These are phyloP conservation scores for Dasysyrphus tricinctus DNA, from an alignment of 2,888 invertebrate species.

Conservation along the genomic window DNA sequence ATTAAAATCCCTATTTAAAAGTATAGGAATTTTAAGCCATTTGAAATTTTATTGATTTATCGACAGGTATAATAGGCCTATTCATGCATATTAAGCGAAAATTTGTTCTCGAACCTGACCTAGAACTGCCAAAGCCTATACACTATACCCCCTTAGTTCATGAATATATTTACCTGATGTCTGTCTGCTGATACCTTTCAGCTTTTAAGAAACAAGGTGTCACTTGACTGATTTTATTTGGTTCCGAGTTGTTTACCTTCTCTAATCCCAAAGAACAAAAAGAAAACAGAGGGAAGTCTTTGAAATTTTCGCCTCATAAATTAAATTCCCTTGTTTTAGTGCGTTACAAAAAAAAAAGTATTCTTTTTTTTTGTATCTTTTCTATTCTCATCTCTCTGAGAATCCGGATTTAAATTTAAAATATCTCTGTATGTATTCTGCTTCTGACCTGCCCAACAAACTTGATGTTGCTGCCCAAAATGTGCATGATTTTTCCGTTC, in stretches of 20 bases:
- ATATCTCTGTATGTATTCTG: conserved; percentile 54
- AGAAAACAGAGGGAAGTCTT: conserved; percentile 13
- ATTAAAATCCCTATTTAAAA: conserved; percentile 45
- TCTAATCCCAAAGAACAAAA: conserved; percentile 32
- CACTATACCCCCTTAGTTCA: not conserved
- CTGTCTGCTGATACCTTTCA: conserved; percentile 8
- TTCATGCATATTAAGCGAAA: conserved; percentile 50
- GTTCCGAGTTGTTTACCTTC: conserved; percentile 35
- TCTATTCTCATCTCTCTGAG: not conserved
- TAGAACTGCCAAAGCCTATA: conserved; percentile 61
- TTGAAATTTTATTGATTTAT: conserved; percentile 67
- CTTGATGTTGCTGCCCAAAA: conserved; percentile 70
- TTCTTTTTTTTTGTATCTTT: not conserved
- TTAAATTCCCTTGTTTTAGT: not conserved
- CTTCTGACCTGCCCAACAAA: conserved; percentile 73
- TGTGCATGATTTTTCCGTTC: conserved; percentile 25
- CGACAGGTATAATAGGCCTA: conserved; percentile 24
- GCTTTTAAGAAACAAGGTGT: conserved; percentile 40
- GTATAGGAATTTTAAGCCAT: conserved; percentile 1
- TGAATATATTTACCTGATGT: conserved; percentile 42
- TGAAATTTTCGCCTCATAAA: conserved; percentile 12
- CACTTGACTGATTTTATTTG: conserved; percentile 39
- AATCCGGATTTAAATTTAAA: not conserved
- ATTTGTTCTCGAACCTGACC: conserved; percentile 74
- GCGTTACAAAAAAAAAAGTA: not conserved